A percentile compares a stretch with the other conserved stretches of the same genome.
Conservation (phyloP, 2,888 invertebrate species). For the Panzeria rudis region DNA sequence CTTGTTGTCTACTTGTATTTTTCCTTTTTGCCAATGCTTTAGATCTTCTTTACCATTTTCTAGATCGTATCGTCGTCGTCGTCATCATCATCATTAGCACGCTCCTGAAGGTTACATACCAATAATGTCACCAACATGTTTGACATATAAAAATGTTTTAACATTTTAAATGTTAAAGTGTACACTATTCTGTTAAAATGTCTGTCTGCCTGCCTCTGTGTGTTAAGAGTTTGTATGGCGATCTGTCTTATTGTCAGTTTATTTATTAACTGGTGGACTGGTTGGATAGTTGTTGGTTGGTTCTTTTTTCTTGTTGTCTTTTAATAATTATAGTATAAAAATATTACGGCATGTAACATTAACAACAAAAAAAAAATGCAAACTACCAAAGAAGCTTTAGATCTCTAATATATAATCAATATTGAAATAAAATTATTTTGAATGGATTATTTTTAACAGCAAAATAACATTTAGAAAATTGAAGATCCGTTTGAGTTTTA, state of each 20-base stretch:
- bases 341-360: constrained; percentile 10
- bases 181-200: constrained; percentile 63
- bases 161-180: constrained; percentile 72
- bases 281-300: constrained; percentile 1
- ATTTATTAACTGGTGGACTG: constrained; percentile 28
- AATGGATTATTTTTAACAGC: constrained; percentile 44
- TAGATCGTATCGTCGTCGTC: background rate
- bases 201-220: background rate
- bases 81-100: constrained; percentile 67
- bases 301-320: constrained; percentile 21
- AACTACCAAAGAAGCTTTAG: constrained; percentile 64
- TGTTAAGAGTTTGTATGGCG: background rate
- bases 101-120: constrained; percentile 73
- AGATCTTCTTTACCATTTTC: constrained; percentile 9
- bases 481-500: constrained; percentile 20
- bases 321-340: constrained; percentile 58
- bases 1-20: background rate
- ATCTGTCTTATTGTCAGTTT: constrained; percentile 25
- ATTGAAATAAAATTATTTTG: constrained; percentile 56
- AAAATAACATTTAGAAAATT: constrained; percentile 55
- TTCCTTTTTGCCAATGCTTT: background rate
- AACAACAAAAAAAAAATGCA: constrained; percentile 31
- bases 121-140: constrained; percentile 72
- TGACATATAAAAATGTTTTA: constrained; percentile 71
- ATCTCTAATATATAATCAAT: constrained; percentile 64